These are phyloP conservation scores for Ceratina calcarata DNA, from an alignment of 1,140 invertebrate genomes.

Conservation along the genomic window DNA sequence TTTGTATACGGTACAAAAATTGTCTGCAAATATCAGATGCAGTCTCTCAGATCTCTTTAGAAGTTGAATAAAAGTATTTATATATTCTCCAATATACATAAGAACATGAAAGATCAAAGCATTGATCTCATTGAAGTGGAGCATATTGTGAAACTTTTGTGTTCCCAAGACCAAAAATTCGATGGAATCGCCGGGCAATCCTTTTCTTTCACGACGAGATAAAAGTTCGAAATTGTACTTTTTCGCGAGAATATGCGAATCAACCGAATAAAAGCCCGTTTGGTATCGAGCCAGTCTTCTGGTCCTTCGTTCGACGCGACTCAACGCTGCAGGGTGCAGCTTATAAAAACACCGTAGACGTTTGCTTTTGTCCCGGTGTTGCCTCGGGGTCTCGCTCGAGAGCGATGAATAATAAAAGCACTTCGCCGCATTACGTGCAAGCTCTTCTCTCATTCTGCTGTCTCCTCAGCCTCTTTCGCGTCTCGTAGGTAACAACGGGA, in stretches of 20 bases:
- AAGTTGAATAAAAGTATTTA: too few relatives aligned
- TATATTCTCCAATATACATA: too few relatives aligned
- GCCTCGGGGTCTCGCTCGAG: constrained; percentile 42
- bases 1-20: neutral
- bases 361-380: constrained; percentile 61
- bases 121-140: neutral
- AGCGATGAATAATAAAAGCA: constrained; percentile 68
- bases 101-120: neutral
- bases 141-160: neutral
- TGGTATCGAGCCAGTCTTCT: constrained; percentile 34
- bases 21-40: neutral
- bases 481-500: constrained; percentile 16
- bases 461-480: neutral
- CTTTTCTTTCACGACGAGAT: constrained; percentile 11
- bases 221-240: constrained; percentile 22
- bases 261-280: constrained; percentile 48
- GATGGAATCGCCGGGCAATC: neutral
- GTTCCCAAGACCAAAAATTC: constrained; percentile 6
- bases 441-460: constrained; percentile 16
- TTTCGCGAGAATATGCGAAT: neutral
- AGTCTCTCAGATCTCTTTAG: too few relatives aligned
- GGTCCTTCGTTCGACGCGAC: constrained; percentile 1
- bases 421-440: constrained; percentile 55
- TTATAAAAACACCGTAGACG: constrained; percentile 62
- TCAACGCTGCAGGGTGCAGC: constrained; percentile 42